Evolutionary conservation across 2,888 invertebrate species (phyloP).

Genomic region (Pristionchus maxplancki): DNA sequence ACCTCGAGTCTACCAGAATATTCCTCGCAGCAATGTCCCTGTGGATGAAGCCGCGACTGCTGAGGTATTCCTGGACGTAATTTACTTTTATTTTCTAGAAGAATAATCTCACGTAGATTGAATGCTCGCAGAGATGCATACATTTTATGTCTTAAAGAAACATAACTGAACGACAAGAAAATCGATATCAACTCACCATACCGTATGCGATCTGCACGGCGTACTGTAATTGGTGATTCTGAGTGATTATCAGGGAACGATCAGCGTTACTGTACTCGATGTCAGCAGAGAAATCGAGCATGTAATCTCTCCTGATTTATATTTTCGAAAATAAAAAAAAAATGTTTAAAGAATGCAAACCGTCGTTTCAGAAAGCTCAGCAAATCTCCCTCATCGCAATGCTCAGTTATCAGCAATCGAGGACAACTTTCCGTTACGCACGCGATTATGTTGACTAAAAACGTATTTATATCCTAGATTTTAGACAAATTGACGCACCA

Average conservation of each 20-base stretch:
- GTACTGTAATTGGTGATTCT: constrained; percentile 25
- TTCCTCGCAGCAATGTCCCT: constrained; percentile 28
- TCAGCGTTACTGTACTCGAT: background rate
- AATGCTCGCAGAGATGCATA: too few species aligned
- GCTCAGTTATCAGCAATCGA: background rate
- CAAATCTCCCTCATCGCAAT: constrained; percentile 38
- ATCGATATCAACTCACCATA: background rate
- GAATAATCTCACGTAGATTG: too few species aligned
- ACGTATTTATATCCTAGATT: constrained; percentile 79
- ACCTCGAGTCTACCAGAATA: background rate
- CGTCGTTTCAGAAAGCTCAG: background rate
- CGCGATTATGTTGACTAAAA: constrained; percentile 80
- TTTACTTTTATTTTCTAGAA: too few species aligned
- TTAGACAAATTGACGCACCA: background rate
- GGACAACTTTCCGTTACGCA: constrained; percentile 31
- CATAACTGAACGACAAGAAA: background rate
- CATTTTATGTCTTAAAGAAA: background rate
- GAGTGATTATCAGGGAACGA: background rate
- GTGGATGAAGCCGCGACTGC: background rate
- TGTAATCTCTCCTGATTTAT: constrained; percentile 45
- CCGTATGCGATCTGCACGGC: constrained; percentile 38
- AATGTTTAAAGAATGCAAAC: background rate
- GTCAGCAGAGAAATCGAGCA: background rate
- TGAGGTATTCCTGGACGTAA: constrained; percentile 22
- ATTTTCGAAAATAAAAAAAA: background rate